phyloP scores from a whole-genome alignment of 2,113 vertebrate genomes.

The Microcebus murinus region DNA sequence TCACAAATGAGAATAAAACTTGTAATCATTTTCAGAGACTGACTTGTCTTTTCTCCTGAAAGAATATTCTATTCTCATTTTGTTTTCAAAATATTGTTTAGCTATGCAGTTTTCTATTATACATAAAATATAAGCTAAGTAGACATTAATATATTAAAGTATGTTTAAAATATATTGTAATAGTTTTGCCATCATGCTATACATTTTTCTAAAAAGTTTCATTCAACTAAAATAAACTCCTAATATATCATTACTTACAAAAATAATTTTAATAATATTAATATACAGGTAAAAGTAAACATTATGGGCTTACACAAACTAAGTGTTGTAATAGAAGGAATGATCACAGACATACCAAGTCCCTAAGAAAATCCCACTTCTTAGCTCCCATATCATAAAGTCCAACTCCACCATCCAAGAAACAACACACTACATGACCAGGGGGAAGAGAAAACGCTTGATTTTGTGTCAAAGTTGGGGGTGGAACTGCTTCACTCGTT shows the following conservation, averaged over 20 bases:
- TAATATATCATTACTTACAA: neutral
- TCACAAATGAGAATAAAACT: neutral
- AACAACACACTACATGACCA: conserved; percentile 96
- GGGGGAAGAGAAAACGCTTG: conserved; percentile 96
- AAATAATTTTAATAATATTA: neutral
- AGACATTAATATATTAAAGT: neutral
- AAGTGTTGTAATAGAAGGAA: neutral
- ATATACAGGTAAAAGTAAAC: neutral
- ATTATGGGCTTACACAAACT: neutral
- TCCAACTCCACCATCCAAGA: conserved; percentile 97
- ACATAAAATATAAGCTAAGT: neutral
- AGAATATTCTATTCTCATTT: neutral
- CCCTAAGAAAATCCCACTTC: conserved; percentile 98
- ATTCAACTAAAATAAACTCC: neutral
- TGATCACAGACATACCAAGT: conserved; percentile 90
- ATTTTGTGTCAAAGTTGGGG: conserved; percentile 92
- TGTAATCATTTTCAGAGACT: neutral
- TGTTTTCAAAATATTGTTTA: neutral
- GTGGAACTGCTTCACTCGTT: conserved; percentile 96
- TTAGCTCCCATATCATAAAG: conserved; percentile 97
- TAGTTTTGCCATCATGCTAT: neutral
- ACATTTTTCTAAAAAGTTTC: neutral
- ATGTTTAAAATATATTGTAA: neutral
- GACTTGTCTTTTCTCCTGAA: neutral
- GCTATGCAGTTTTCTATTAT: neutral